These are phyloP conservation scores for Micrasema longulum DNA, from an alignment of 1,140 invertebrate genomes.

Conservation along the genomic window DNA sequence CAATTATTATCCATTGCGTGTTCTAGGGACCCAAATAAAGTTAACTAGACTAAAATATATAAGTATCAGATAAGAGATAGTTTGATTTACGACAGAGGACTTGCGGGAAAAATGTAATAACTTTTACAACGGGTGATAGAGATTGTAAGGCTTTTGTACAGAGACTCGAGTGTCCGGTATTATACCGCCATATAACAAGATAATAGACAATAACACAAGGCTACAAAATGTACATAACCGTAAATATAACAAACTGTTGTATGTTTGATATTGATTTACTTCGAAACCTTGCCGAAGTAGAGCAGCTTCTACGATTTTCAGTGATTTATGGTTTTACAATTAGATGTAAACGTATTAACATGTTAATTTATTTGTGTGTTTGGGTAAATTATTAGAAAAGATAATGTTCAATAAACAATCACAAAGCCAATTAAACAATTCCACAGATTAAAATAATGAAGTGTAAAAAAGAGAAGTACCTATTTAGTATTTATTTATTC, in stretches of 20 bases:
- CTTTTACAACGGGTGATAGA: conserved; percentile 18
- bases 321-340: not conserved
- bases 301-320: not conserved
- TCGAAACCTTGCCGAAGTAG: not conserved
- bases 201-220: conserved; percentile 14
- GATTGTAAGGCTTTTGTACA: conserved; percentile 5
- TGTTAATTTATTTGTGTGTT: not conserved
- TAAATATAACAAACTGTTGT: too few relatives aligned
- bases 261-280: not conserved
- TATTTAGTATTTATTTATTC: too few relatives aligned
- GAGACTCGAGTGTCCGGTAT: conserved; percentile 13
- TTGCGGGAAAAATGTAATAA: conserved; percentile 24
- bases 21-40: not conserved
- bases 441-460: too few relatives aligned
- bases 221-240: too few relatives aligned
- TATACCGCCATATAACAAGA: not conserved
- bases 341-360: not conserved
- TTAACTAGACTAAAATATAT: not conserved
- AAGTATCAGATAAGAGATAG: conserved; percentile 22
- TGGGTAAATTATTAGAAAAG: not conserved
- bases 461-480: too few relatives aligned
- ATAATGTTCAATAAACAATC: not conserved
- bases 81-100: conserved; percentile 11
- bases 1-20: not conserved
- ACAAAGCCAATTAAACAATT: too few relatives aligned